phyloP scores from a whole-genome alignment of 2,797 vertebrate species.

The Coendou prehensilis region DNA sequence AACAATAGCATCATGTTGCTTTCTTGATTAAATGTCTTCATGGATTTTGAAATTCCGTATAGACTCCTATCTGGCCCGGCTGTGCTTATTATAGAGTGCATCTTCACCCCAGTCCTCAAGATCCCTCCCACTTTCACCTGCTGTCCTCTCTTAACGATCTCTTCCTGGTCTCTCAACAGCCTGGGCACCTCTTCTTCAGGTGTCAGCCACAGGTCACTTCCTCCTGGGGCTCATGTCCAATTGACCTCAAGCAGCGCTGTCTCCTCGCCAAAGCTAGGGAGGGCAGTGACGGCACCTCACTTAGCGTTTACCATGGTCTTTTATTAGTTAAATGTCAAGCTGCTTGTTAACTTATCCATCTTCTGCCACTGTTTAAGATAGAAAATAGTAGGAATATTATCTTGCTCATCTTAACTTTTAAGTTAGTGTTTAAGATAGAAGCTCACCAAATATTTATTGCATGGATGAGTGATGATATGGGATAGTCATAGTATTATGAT shows the following conservation, averaged over 20 bases:
- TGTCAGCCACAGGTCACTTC: background rate
- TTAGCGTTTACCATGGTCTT: background rate
- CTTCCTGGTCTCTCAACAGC: background rate
- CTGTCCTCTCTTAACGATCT: background rate
- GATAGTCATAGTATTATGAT: background rate
- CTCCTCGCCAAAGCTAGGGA: background rate
- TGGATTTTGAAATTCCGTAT: background rate
- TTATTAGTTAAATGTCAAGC: background rate
- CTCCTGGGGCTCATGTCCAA: background rate
- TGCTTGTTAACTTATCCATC: background rate
- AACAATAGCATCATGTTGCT: background rate
- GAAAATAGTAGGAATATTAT: background rate
- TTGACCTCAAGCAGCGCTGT: background rate
- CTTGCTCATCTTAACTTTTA: background rate
- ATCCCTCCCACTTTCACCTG: background rate
- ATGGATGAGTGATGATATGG: background rate
- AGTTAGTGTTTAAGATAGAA: background rate
- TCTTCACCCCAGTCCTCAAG: background rate
- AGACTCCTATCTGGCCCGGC: background rate
- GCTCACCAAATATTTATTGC: constrained; percentile 3
- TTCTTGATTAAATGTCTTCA: background rate
- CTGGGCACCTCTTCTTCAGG: background rate
- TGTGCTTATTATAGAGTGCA: background rate
- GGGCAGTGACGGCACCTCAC: background rate
- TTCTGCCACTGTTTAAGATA: background rate